phyloP scores from a whole-genome alignment of 2,113 vertebrate species.

The Dinomys branickii region DNA sequence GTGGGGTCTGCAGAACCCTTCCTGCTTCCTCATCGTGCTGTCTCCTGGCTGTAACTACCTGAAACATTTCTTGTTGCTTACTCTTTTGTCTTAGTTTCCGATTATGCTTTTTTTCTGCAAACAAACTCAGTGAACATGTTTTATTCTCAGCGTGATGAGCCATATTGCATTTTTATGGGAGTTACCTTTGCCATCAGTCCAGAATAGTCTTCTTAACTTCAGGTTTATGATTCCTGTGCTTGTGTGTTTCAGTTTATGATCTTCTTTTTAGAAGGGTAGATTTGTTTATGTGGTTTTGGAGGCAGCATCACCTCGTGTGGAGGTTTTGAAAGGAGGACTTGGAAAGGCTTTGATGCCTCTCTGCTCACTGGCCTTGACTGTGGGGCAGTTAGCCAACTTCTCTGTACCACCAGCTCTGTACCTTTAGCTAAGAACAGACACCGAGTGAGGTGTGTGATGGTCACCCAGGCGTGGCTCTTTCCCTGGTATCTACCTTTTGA shows the following conservation, averaged over 20 bases:
- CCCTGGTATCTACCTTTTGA: background rate
- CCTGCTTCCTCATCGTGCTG: accelerated
- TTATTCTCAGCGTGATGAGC: background rate
- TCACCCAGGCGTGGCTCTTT: background rate
- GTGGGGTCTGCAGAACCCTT: background rate
- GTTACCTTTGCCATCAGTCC: background rate
- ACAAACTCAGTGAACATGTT: background rate
- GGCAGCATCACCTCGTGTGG: background rate
- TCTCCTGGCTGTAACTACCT: background rate
- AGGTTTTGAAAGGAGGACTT: background rate
- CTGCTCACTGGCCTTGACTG: background rate
- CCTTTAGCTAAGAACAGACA: background rate
- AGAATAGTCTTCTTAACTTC: background rate
- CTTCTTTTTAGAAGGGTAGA: background rate
- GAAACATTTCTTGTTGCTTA: background rate
- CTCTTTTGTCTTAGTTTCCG: background rate
- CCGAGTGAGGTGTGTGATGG: background rate
- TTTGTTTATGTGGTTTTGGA: background rate
- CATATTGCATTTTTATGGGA: accelerated
- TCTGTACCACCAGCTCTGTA: background rate
- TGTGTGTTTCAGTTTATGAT: background rate
- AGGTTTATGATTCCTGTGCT: background rate
- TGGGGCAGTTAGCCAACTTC: background rate
- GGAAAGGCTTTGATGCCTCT: background rate
- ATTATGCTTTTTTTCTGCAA: background rate